Percentiles rank a stretch among this genome's conserved stretches.
phyloP scores from a whole-genome alignment of 2,113 vertebrate species.

The Cepphus grylle region DNA sequence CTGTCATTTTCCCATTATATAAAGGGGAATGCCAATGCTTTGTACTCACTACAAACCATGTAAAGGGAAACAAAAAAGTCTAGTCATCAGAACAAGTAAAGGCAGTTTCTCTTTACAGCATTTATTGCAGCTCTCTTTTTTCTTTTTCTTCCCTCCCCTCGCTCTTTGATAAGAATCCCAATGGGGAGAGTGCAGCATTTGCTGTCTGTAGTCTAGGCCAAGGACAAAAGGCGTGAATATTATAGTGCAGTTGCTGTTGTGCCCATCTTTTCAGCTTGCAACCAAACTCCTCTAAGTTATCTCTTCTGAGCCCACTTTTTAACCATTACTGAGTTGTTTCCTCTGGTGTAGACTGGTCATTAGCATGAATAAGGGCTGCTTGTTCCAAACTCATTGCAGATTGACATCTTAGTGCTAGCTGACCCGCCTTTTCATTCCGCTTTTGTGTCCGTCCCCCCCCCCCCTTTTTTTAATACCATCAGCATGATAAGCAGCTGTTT shows the following conservation, averaged over 20 bases:
- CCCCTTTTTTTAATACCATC: accelerated
- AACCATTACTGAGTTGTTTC: not conserved
- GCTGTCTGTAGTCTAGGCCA: not conserved
- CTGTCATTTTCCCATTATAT: not conserved
- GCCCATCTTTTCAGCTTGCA: not conserved
- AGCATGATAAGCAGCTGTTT: not conserved
- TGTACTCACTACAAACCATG: not conserved
- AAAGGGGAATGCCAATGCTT: not conserved
- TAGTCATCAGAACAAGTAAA: not conserved
- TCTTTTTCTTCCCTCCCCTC: not conserved
- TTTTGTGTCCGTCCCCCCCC: not conserved
- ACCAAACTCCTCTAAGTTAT: not conserved
- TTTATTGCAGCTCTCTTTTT: not conserved
- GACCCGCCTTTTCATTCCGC: not conserved
- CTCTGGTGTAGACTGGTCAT: not conserved
- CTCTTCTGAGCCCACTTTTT: not conserved
- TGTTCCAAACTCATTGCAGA: not conserved
- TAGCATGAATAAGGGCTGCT: not conserved
- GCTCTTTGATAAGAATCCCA: slow-evolving; percentile 13
- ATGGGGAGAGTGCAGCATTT: not conserved
- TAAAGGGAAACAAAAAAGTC: not conserved
- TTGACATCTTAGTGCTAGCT: not conserved
- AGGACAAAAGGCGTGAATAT: not conserved
- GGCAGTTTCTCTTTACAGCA: not conserved
- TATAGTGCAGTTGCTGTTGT: not conserved